Percentiles rank a stretch among this genome's conserved stretches.
Conservation (phyloP, 1,140 invertebrate species). For the Andricus grossulariae region DNA sequence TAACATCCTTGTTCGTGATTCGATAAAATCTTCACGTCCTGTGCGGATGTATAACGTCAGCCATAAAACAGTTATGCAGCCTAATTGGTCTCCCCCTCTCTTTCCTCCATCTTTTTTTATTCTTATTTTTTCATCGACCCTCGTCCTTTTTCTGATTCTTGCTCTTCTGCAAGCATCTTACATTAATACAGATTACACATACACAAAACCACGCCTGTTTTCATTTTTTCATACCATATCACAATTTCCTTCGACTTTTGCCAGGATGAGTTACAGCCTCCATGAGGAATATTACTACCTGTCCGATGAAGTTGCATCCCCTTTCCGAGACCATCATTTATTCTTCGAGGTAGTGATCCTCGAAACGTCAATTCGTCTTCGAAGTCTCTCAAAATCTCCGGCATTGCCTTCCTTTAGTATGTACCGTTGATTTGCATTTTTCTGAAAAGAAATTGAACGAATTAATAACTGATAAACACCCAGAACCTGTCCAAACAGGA, state of each 20-base stretch:
- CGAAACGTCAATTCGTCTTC: conserved; percentile 45
- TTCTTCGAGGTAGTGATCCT: conserved; percentile 62
- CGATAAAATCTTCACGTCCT: conserved; percentile 64
- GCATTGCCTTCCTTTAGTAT: too few relatives aligned
- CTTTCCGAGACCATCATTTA: conserved; percentile 64
- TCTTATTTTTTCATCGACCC: conserved; percentile 39
- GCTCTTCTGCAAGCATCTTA: not conserved
- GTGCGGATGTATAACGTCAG: conserved; percentile 53
- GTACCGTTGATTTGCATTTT: too few relatives aligned
- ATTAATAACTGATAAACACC: too few relatives aligned
- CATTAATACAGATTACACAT: conserved; percentile 14
- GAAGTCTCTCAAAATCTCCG: too few relatives aligned
- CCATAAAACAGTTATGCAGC: conserved; percentile 65
- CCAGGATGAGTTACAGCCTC: conserved; percentile 70
- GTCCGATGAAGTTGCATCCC: conserved; percentile 66
- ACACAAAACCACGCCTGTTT: conserved; percentile 39
- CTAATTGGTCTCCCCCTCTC: conserved; percentile 64
- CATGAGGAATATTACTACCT: conserved; percentile 72
- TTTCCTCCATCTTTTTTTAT: conserved; percentile 36
- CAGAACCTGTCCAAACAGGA: too few relatives aligned
- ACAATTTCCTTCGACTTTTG: conserved; percentile 63
- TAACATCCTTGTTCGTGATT: conserved; percentile 57
- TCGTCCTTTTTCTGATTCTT: conserved; percentile 42
- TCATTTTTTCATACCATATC: conserved; percentile 63
- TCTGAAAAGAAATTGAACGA: too few relatives aligned